Conservation (phyloP, 2,797 vertebrate species). For the Mormyrops attenuatus region DNA sequence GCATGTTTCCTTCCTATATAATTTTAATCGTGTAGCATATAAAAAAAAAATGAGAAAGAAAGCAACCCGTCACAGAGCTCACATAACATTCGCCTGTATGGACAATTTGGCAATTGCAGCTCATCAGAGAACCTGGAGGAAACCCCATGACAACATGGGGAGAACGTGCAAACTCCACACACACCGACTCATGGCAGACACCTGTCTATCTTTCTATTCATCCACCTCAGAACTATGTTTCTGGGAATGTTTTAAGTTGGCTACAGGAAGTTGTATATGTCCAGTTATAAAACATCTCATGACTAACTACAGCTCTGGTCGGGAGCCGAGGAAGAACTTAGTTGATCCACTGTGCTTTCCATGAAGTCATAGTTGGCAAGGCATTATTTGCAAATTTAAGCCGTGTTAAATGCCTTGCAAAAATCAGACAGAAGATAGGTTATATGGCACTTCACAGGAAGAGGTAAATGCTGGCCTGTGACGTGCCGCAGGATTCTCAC, state of each 20-base stretch:
- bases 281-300: conserved; percentile 33
- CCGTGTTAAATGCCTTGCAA: conserved; percentile 37
- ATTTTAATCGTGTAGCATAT: not conserved
- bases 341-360: conserved; percentile 38
- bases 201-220: not conserved
- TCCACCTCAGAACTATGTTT: not conserved
- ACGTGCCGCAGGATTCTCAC: conserved; percentile 29
- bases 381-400: conserved; percentile 38
- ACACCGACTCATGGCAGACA: not conserved
- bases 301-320: conserved; percentile 26
- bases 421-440: conserved; percentile 29
- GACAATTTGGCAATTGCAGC: too few species aligned
- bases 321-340: conserved; percentile 32
- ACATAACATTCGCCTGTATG: not conserved
- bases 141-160: not conserved
- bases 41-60: not conserved
- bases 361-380: conserved; percentile 46
- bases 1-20: not conserved
- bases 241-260: not conserved
- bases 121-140: not conserved
- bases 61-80: not conserved
- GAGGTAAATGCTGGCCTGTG: conserved; percentile 27
- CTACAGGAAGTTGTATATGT: not conserved
- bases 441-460: conserved; percentile 33
- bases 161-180: not conserved